These are phyloP conservation scores for Melanogrammus aeglefinus DNA, from an alignment of 2,797 vertebrate genomes.

Conservation along the genomic window DNA sequence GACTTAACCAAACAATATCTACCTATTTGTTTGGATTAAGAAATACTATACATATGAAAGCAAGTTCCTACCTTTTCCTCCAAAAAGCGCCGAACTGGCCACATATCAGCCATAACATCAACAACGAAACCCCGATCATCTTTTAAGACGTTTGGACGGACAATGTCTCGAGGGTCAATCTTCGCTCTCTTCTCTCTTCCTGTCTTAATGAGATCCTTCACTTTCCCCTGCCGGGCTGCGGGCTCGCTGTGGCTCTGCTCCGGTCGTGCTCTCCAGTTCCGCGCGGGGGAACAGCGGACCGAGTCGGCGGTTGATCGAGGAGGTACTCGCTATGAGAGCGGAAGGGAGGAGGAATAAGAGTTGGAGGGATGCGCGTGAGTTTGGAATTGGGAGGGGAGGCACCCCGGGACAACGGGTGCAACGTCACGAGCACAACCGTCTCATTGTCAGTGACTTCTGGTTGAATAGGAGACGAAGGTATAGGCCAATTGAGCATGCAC, in stretches of 20 bases:
- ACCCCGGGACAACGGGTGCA: not conserved
- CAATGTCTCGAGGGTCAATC: not conserved
- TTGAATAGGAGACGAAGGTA: not conserved
- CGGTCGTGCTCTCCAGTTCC: not conserved
- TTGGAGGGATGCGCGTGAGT: not conserved
- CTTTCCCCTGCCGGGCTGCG: not conserved
- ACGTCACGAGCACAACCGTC: not conserved
- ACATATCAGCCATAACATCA: not conserved
- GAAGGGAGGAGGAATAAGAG: not conserved
- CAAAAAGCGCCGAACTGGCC: not conserved
- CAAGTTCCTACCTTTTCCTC: slow-evolving; percentile 4
- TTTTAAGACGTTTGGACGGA: not conserved
- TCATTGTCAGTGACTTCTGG: not conserved
- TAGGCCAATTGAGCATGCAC: not conserved
- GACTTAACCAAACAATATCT: not conserved
- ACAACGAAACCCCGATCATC: not conserved
- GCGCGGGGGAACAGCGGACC: not conserved
- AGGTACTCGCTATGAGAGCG: not conserved
- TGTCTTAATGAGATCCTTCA: not conserved
- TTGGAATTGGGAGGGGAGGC: not conserved
- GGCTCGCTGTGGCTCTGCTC: not conserved
- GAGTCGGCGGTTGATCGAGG: not conserved
- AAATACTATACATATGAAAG: not conserved
- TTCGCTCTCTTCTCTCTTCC: not conserved
- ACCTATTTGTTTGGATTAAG: not conserved